Conservation (phyloP, 2,888 invertebrate genomes). For the Acronicta leporina region DNA sequence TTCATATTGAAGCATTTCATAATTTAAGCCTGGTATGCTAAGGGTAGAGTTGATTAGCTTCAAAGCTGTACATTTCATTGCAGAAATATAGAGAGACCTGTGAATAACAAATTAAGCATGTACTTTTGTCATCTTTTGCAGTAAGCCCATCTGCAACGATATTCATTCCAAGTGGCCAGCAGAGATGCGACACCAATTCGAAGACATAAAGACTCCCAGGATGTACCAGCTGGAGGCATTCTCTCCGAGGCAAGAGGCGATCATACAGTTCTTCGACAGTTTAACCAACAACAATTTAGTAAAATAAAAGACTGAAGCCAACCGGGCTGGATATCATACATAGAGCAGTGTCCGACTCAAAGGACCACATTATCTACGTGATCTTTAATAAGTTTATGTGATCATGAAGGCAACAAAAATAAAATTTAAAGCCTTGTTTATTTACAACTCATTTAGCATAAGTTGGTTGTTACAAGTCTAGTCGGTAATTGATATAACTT, state of each 20-base stretch:
- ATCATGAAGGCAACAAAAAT: too few relatives aligned
- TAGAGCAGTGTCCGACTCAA: conserved; percentile 1
- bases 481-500: conserved; percentile 28
- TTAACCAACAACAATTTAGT: conserved; percentile 26
- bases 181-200: conserved; percentile 55
- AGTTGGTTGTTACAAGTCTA: conserved; percentile 35
- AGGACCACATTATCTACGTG: conserved; percentile 1
- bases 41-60: too few relatives aligned
- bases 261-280: conserved; percentile 69
- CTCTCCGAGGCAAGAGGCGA: conserved; percentile 58
- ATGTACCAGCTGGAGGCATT: conserved; percentile 48
- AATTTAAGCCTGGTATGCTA: too few relatives aligned
- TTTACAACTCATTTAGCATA: conserved; percentile 28
- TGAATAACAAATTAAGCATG: too few relatives aligned
- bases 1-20: too few relatives aligned
- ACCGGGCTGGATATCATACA: conserved; percentile 10
- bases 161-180: conserved; percentile 63
- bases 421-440: too few relatives aligned
- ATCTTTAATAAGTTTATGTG: conserved; percentile 1
- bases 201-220: conserved; percentile 63
- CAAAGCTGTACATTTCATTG: too few relatives aligned
- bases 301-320: conserved; percentile 10
- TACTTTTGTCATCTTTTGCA: conserved; percentile 55
- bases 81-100: too few relatives aligned
- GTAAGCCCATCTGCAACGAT: conserved; percentile 67